These are phyloP conservation scores for Pseudolaguvia tuberculata DNA, from an alignment of 2,113 vertebrate genomes.

Conservation along the genomic window DNA sequence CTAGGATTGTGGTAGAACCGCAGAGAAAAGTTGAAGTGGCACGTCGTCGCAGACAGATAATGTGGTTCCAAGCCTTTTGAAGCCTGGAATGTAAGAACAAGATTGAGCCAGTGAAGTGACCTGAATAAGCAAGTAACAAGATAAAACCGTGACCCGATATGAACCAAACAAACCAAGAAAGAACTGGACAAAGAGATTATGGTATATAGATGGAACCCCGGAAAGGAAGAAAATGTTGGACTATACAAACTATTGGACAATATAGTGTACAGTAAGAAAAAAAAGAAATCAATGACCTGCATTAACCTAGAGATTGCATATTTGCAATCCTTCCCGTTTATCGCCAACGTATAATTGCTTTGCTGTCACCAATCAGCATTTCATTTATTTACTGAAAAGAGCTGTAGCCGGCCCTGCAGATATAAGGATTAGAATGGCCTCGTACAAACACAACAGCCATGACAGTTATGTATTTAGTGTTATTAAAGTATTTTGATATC, in stretches of 20 bases:
- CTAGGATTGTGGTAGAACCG: background rate
- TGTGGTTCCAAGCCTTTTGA: background rate
- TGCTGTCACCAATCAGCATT: slow-evolving; percentile 42
- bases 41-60: background rate
- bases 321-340: background rate
- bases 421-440: slow-evolving; percentile 22
- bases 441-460: background rate
- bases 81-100: background rate
- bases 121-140: background rate
- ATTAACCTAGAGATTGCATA: background rate
- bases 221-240: background rate
- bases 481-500: slow-evolving; percentile 40
- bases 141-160: background rate
- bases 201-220: background rate
- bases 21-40: background rate
- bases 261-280: background rate
- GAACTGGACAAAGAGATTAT: background rate
- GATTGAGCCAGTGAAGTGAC: background rate
- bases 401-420: slow-evolving; percentile 19
- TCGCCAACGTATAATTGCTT: background rate
- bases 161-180: background rate
- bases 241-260: background rate
- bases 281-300: slow-evolving; percentile 1
- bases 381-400: slow-evolving; percentile 39
- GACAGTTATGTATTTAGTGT: slow-evolving; percentile 27